Conservation (phyloP, 2,113 vertebrate species). For the Apaloderma vittatum region DNA sequence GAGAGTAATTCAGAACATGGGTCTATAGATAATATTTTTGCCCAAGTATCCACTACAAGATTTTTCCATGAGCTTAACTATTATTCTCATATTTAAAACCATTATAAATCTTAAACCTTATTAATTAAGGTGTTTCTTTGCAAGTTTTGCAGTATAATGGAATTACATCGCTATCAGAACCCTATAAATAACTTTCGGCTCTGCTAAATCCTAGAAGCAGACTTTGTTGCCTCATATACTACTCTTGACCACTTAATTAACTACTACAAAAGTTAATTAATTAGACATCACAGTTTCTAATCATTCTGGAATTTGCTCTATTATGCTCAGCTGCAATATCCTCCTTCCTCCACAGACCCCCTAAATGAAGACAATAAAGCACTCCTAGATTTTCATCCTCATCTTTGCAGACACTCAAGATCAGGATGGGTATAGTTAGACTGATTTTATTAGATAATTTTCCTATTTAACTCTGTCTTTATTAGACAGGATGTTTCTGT, state of each 20-base stretch:
- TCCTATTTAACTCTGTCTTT: background rate
- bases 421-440: background rate
- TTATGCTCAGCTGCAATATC: conserved; percentile 62
- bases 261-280: conserved; percentile 63
- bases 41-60: background rate
- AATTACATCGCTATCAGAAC: background rate
- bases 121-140: background rate
- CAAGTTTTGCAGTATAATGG: background rate
- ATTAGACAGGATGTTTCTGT: background rate
- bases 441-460: background rate
- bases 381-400: background rate
- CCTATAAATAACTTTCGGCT: conserved; percentile 15
- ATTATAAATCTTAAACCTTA: background rate
- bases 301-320: conserved; percentile 61
- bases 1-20: background rate
- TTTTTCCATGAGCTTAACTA: background rate
- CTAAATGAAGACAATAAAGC: conserved; percentile 14
- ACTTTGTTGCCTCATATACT: conserved; percentile 51
- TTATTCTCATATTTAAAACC: background rate
- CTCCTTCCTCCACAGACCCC: conserved; percentile 31
- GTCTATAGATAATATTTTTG: background rate
- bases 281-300: conserved; percentile 52
- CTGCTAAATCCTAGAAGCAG: conserved; percentile 3
- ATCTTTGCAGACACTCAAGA: background rate
- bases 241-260: conserved; percentile 60